A percentile compares a stretch with the other conserved stretches of the same genome.
These are phyloP conservation scores for Phocides pigmalion DNA, from an alignment of 1,140 invertebrate species.

Conservation along the genomic window DNA sequence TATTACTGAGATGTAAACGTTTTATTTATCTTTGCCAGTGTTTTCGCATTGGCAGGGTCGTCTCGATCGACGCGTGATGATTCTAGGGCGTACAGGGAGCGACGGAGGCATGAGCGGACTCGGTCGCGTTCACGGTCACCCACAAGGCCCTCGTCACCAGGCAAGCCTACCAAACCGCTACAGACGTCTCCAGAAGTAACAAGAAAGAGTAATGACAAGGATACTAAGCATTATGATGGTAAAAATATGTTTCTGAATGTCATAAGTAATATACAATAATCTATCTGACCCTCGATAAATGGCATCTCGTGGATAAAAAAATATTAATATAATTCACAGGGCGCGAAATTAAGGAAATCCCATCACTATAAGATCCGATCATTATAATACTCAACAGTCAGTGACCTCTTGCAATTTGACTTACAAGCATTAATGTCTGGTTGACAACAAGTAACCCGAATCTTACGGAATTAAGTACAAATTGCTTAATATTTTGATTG, in stretches of 20 bases:
- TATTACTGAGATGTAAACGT: conserved; percentile 63
- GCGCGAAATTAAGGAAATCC: too few relatives aligned
- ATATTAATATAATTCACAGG: too few relatives aligned
- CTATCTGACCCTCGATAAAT: too few relatives aligned
- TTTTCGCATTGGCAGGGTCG: conserved; percentile 83
- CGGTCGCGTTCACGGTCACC: conserved; percentile 59
- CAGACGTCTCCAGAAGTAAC: conserved; percentile 43
- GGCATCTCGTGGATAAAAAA: too few relatives aligned
- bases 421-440: too few relatives aligned
- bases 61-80: conserved; percentile 84
- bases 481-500: too few relatives aligned
- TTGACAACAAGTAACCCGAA: too few relatives aligned
- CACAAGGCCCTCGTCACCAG: conserved; percentile 41
- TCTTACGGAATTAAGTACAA: too few relatives aligned
- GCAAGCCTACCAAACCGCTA: conserved; percentile 34
- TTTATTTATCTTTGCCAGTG: conserved; percentile 83
- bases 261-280: too few relatives aligned
- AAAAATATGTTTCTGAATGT: conserved; percentile 25
- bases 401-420: too few relatives aligned
- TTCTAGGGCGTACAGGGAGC: conserved; percentile 79
- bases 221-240: conserved; percentile 44
- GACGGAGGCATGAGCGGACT: conserved; percentile 48
- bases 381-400: too few relatives aligned
- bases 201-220: conserved; percentile 47
- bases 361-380: too few relatives aligned